Conservation (phyloP, 2,113 vertebrate species). For the Calyptomena viridis region DNA sequence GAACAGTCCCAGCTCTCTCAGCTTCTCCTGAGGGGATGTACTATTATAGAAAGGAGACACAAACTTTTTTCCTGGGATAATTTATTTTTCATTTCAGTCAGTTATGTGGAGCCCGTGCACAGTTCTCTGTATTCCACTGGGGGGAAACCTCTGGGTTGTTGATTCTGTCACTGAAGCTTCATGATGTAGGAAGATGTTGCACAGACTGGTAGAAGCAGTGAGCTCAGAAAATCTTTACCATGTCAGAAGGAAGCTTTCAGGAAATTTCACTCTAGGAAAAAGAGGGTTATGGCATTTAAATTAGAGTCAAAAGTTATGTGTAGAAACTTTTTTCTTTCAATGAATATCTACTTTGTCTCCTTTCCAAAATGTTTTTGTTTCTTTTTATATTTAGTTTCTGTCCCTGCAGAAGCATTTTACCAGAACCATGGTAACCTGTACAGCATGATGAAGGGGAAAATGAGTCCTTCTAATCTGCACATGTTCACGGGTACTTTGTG, state of each 20-base stretch:
- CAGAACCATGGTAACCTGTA: conserved; percentile 71
- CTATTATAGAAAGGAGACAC: not conserved
- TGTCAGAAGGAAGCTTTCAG: not conserved
- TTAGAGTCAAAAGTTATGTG: not conserved
- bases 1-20: not conserved
- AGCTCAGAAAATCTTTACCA: not conserved
- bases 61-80: not conserved
- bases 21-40: not conserved
- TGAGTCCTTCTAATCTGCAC: conserved; percentile 67
- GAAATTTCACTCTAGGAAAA: not conserved
- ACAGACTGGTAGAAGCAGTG: not conserved
- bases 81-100: not conserved
- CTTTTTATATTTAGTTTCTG: conserved; percentile 66
- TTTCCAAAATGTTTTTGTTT: not conserved
- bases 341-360: not conserved
- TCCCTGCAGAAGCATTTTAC: conserved; percentile 79
- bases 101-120: rapidly evolving
- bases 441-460: conserved; percentile 73
- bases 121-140: not conserved
- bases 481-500: conserved; percentile 61
- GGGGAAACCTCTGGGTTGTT: not conserved
- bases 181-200: not conserved
- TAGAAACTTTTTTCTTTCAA: not conserved
- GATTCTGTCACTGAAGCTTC: not conserved
- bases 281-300: not conserved